Conservation (phyloP, 2,113 vertebrate species). For the Mustela lutreola region DNA sequence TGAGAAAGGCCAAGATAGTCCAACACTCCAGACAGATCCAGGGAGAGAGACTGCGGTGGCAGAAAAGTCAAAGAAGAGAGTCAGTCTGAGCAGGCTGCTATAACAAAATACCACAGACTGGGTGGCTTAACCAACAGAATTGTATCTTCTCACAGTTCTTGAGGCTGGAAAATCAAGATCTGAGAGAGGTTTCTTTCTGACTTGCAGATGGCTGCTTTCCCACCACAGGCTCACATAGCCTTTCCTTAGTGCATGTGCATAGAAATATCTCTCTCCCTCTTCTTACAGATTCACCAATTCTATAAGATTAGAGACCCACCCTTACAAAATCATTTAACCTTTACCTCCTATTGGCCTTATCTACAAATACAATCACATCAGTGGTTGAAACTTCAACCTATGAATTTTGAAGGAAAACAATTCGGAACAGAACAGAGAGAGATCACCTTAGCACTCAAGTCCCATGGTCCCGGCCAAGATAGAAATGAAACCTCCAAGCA, state of each 20-base stretch:
- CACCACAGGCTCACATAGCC: background rate
- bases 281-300: background rate
- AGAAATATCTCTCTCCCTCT: background rate
- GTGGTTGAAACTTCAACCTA: background rate
- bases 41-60: background rate
- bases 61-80: background rate
- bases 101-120: background rate
- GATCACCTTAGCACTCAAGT: background rate
- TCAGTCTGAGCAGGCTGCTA: background rate
- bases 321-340: background rate
- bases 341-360: background rate
- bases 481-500: background rate
- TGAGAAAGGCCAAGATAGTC: background rate
- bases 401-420: background rate
- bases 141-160: background rate
- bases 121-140: background rate
- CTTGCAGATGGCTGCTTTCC: background rate
- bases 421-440: background rate
- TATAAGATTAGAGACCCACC: background rate
- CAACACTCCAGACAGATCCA: background rate
- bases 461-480: no score
- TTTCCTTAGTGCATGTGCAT: background rate
- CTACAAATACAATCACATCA: background rate
- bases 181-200: background rate
- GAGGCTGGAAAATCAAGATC: background rate